Percentiles rank a stretch among this genome's conserved stretches.
Conservation (phyloP, 2,113 vertebrate genomes). For the Odontesthes bonariensis region DNA sequence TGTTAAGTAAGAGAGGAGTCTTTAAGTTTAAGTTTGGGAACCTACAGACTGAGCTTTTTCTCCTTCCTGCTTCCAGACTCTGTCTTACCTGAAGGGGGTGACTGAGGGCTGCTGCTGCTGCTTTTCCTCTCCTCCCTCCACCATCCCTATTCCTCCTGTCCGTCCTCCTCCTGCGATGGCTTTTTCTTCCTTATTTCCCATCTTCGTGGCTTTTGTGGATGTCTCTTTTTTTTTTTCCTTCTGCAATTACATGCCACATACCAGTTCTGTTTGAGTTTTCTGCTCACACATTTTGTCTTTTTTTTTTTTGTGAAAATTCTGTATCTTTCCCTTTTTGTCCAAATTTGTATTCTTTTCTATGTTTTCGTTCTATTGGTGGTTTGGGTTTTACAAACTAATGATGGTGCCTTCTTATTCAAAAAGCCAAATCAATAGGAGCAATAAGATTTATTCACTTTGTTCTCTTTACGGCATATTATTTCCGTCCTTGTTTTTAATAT, state of each 20-base stretch:
- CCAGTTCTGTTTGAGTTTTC: background rate
- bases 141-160: slow-evolving; percentile 37
- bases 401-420: background rate
- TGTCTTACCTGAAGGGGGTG: slow-evolving; percentile 64
- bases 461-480: background rate
- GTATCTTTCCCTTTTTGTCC: too few species aligned
- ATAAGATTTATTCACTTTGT: background rate
- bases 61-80: slow-evolving; percentile 71
- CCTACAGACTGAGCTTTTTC: slow-evolving; percentile 29
- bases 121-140: slow-evolving; percentile 54
- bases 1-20: background rate
- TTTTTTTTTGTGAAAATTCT: background rate
- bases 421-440: background rate
- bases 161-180: slow-evolving; percentile 40
- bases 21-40: background rate
- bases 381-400: background rate
- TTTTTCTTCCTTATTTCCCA: slow-evolving; percentile 43
- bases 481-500: background rate
- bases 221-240: background rate
- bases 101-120: slow-evolving; percentile 52
- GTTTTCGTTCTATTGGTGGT: background rate
- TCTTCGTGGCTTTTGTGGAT: slow-evolving; percentile 41
- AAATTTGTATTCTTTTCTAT: background rate
- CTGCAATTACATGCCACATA: slow-evolving; percentile 10
- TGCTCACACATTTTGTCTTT: background rate